Percentiles rank a stretch among this genome's conserved stretches.
Conservation (phyloP, 2,113 vertebrate species). For the Istiophorus platypterus region DNA sequence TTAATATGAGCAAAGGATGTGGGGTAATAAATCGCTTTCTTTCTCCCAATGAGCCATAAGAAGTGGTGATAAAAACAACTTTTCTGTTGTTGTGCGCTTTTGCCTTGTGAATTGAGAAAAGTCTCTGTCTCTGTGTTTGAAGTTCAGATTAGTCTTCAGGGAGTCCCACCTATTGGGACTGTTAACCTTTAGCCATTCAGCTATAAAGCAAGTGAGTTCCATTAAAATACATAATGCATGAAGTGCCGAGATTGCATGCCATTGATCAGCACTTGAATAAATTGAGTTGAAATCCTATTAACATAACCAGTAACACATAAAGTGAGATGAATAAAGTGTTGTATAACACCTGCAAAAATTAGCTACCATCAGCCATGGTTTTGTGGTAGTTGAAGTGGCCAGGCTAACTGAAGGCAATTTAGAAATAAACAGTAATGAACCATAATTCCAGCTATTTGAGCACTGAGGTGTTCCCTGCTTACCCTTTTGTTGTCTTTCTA, state of each 20-base stretch:
- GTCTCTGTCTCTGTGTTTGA: constrained; percentile 82
- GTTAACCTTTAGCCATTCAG: constrained; percentile 92
- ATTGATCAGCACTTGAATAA: constrained; percentile 98
- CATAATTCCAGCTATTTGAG: constrained; percentile 55
- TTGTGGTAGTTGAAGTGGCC: constrained; percentile 61
- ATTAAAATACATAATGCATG: constrained; percentile 95
- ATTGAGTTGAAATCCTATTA: constrained; percentile 94
- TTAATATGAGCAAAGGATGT: constrained; percentile 85
- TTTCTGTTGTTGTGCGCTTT: constrained; percentile 86
- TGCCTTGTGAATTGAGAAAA: constrained; percentile 74
- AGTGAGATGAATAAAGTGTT: constrained; percentile 81
- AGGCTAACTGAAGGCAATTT: constrained; percentile 52
- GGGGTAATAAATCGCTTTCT: constrained; percentile 80
- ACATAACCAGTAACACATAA: constrained; percentile 88
- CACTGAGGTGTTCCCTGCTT: constrained; percentile 7
- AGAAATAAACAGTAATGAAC: constrained; percentile 59
- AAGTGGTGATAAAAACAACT: constrained; percentile 77
- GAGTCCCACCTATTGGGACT: constrained; percentile 88
- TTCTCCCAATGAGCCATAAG: constrained; percentile 78
- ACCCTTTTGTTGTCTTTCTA: constrained; percentile 34
- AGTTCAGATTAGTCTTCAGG: constrained; percentile 90
- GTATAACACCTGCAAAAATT: constrained; percentile 76
- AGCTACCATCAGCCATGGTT: constrained; percentile 57
- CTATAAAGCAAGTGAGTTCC: constrained; percentile 90
- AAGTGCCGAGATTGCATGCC: constrained; percentile 90